Percentiles rank a stretch among this genome's conserved stretches.
phyloP scores from a whole-genome alignment of 2,888 invertebrate species.

The Cancer borealis region DNA sequence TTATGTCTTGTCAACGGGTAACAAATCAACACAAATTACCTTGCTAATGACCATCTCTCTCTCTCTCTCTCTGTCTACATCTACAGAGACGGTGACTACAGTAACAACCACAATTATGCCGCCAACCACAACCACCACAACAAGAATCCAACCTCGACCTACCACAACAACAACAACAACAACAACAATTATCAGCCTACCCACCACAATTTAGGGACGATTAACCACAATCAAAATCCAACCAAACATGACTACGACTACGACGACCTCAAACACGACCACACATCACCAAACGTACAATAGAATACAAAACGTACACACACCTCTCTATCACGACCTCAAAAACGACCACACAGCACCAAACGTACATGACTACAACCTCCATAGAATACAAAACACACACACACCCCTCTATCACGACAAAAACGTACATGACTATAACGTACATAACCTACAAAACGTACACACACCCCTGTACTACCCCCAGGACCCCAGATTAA shows the following conservation, averaged over 20 bases:
- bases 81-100: background rate
- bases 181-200: too few species aligned
- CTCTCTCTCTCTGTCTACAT: too few species aligned
- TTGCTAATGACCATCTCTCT: too few species aligned
- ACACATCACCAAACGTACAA: background rate
- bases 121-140: background rate
- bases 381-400: background rate
- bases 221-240: background rate
- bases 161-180: background rate
- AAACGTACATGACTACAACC: background rate
- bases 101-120: background rate
- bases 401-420: background rate
- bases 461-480: background rate
- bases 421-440: background rate
- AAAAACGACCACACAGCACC: background rate
- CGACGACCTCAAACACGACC: background rate
- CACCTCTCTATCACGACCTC: too few species aligned
- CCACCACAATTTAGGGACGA: too few species aligned
- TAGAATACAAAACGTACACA: background rate
- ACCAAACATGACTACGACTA: background rate
- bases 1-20: background rate
- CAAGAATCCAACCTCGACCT: background rate
- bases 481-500: too few species aligned
- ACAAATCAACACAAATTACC: background rate
- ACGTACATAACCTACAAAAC: background rate